Evolutionary conservation across 1,140 invertebrate genomes (phyloP).

Genomic region (Watersipora subatra): DNA sequence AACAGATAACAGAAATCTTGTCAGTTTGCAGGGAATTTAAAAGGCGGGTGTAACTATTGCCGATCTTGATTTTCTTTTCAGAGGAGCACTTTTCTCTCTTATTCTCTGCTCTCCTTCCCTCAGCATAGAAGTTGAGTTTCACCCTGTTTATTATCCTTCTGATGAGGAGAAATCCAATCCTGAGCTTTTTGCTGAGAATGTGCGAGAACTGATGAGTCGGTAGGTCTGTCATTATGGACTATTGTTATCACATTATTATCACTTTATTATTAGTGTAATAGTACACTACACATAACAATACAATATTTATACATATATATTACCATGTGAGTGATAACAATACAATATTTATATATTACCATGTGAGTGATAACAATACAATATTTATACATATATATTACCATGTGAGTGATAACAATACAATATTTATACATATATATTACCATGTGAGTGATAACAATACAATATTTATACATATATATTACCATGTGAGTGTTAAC

Average conservation of each 20-base stretch:
- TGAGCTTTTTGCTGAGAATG: constrained; percentile 78
- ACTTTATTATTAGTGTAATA: too few relatives aligned
- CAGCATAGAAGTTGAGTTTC: constrained; percentile 80
- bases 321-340: too few relatives aligned
- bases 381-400: background rate
- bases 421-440: background rate
- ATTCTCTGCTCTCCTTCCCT: constrained; percentile 80
- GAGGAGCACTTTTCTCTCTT: constrained; percentile 70
- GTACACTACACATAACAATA: too few relatives aligned
- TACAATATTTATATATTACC: too few relatives aligned
- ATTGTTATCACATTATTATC: too few relatives aligned
- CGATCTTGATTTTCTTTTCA: too few relatives aligned
- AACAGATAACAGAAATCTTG: too few relatives aligned
- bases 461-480: background rate
- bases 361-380: too few relatives aligned
- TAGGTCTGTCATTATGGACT: constrained; percentile 51
- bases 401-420: background rate
- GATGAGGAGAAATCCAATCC: constrained; percentile 73
- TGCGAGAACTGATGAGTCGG: constrained; percentile 79
- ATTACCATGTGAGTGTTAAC: too few relatives aligned
- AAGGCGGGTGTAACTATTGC: too few relatives aligned
- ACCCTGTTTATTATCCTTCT: constrained; percentile 77
- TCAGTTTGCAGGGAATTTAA: too few relatives aligned
- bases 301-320: too few relatives aligned
- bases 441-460: background rate